Evolutionary conservation across 2,888 invertebrate genomes (phyloP), one percentile per base, ranked within the genome.

Genomic region (Bibio marci): DNA sequence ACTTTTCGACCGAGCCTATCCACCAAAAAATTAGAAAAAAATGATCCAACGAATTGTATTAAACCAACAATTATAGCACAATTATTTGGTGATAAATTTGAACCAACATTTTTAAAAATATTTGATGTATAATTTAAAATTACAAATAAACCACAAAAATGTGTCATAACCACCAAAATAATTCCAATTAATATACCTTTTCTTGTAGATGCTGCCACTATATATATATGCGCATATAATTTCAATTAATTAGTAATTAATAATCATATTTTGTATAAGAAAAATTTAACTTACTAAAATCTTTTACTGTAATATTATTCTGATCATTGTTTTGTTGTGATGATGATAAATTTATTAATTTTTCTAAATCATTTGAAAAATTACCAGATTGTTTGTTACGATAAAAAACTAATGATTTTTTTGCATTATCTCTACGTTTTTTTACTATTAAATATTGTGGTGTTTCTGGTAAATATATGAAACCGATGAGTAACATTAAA

Each of bases 121-220:
- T 48, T 45, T 12, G 59, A 52, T 47, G 58, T 55, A 38, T 61
- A 61, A 39, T 54, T 59, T 3, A 56, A 46, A 31, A 60, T 52
- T 8, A 54, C 52, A 33, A 54, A 59, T 11, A 48, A 44, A 3
- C 60, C 57, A 25, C 56, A 51, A 35, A 52, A 51, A 30, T 54
- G 54, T 41, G 55, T 55, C 0, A 55, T 48, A 22, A 48, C 14
- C 3, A 50, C 44, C 2, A 60, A 45, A 1, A 53, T 49, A 4
- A 46, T 2, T 0, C 55, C 50, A 0, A 48, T 49, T 0, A 45
- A 41, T 14, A 58, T 48, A 4, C 48, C 52, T 32, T 32, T 32
- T 32, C 15, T 7, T 32, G 15, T 17, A 4, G 32, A 14, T 32
- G 22, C 5, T 22, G 22, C 4, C 8, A 6, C 22, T 22, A 22